Base-by-base conservation (phyloP, 2,797 vertebrate genomes). In the Leptoclinus maculatus region DNA sequence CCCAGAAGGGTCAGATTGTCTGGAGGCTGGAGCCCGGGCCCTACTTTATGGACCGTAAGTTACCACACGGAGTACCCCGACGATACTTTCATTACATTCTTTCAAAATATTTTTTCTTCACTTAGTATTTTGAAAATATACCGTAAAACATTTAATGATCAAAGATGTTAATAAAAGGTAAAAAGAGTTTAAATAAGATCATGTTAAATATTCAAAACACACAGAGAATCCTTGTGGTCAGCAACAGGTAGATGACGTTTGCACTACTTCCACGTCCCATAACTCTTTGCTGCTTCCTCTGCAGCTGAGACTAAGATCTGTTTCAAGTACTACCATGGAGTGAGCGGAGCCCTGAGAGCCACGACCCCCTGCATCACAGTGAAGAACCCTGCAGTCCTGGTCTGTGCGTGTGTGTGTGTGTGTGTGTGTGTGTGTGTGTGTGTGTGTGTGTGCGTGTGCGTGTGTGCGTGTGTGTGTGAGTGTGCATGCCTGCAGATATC, bases 1-100 rank as follows among this genome's bases (percentile, higher is more conserved):
- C 98, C 0, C 98, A 99, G 82, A 97, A 97, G 92, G 98, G 98
- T 66, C 98, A 99, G 86, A 98, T 99, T n/a, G 96, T 99, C 0
- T 99, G 98, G 98, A 94, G 97, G 83, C 95, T 99, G 88, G 98
- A 99, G 85, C 94, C 97, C 0, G 97, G 97, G 38, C 97, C 97
- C 11, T 99, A 99, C 90, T 99, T 99, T 80, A 97, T 97, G 96
- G 98, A 99, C 91, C 95, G 98, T 99, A 92, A 97, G 97, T 96
- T 80, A 16, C 54, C 10, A 16, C 13, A 4, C 32, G 21, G 14
- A 43, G 41, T 14, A 19, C n/a, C 14, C 27, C 14, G 1, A 59
- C 14, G 51, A 25, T 10, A 21, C 17, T 5, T 41, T n/a, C 10
- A 59, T 19, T 25, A 1, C 10, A 43, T 51, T 58, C 12, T 59